phyloP scores from a whole-genome alignment of 2,888 invertebrate genomes.

The Loripinus fragilis region DNA sequence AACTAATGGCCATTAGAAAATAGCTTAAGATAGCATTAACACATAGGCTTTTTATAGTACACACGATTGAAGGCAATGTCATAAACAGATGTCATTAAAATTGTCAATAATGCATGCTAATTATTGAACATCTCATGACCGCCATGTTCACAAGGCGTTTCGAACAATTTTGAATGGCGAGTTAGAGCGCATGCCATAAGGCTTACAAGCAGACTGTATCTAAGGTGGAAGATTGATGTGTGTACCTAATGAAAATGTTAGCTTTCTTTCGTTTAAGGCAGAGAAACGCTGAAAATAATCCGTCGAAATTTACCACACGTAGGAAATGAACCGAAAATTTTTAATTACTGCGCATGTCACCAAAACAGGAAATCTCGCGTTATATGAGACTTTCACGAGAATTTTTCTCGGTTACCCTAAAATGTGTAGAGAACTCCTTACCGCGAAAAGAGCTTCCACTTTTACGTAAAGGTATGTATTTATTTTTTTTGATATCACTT shows the following conservation, averaged over 20 bases:
- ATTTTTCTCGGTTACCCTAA: no score
- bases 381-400: not conserved
- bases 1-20: no score
- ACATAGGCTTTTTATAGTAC: no score
- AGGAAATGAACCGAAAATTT: conserved; percentile 16
- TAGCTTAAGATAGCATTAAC: no score
- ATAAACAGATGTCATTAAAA: conserved; percentile 14
- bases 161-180: not conserved
- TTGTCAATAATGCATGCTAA: conserved; percentile 65
- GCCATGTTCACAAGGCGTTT: conserved; percentile 67
- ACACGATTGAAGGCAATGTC: no score
- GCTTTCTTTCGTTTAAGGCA: not conserved
- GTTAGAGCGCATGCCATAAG: no score
- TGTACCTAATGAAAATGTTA: not conserved
- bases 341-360: not conserved
- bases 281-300: conserved; percentile 1
- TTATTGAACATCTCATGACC: conserved; percentile 68
- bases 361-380: conserved; percentile 10
- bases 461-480: no score
- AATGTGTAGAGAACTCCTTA: no score
- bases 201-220: no score
- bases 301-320: conserved; percentile 19
- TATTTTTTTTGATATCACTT: no score
- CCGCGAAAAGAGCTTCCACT: no score
- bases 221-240: not conserved